Evolutionary conservation across 2,888 invertebrate genomes (phyloP), one percentile per base, ranked within the genome.

Genomic region (Abrostola tripartita): DNA sequence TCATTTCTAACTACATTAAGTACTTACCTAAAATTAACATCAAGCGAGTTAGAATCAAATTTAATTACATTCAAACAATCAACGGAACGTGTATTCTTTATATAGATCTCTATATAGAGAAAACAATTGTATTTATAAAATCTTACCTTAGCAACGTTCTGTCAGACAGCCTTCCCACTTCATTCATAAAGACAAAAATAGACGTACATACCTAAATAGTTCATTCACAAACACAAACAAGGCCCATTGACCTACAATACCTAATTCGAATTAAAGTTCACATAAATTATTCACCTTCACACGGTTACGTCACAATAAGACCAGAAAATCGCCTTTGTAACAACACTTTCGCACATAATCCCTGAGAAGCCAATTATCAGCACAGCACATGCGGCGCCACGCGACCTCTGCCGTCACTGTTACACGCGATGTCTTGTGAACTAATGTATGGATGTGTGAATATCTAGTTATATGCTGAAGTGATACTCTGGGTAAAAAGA

Each of bases 261-360:
- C 51, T 61, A 60, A 47, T 58, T 65, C 75, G 57, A 75, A 79
- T 71, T 73, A 64, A 60, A 78, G 75, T 78, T 82, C 68, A 78
- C 69, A 68, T 64, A 61, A 47, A 57, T 52, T 47, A 50, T 68
- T 73, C 72, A 75, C 80, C 75, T 76, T 76, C 60, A 55, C 24
- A 49, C 37, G 41, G 14, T 81, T 77, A 78, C 84, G 78, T 78
- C 73, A 78, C 64, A 9, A 47, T 38, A 71, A 75, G 71, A 65
- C 69, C 44, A 54, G 61, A 63, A 70, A 78, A 83, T 78, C 75
- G 77, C 69, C 81, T 84, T 83, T 69, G 52, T 52, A 65, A 79
- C 81, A 82, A 85, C 80, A 83, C 80, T 85, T 83, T 85, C 82
- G 64, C 81, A 65, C 61, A 72, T 86, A 87, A 87, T 83, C 86